Conservation (phyloP, 2,888 invertebrate species). For the Gymnosoma rotundatum region DNA sequence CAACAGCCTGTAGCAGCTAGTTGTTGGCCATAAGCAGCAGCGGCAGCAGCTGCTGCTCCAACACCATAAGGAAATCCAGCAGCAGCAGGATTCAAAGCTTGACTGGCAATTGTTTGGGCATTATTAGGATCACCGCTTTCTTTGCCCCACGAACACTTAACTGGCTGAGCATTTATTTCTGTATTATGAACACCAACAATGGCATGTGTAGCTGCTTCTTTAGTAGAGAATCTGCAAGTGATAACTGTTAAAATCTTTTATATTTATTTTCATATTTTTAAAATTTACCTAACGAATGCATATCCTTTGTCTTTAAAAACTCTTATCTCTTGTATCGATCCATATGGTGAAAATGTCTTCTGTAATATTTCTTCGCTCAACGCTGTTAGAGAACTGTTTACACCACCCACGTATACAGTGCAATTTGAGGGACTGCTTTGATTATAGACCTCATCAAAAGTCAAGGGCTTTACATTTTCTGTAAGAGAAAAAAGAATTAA, state of each 20-base stretch:
- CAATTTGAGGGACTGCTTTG: slow-evolving; percentile 99
- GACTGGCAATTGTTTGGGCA: slow-evolving; percentile 88
- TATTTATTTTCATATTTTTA: too few relatives aligned
- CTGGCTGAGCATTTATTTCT: slow-evolving; percentile 96
- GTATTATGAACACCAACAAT: slow-evolving; percentile 99
- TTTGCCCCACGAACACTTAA: slow-evolving; percentile 99
- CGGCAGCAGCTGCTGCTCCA: slow-evolving; percentile 83
- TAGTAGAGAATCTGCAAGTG: slow-evolving; percentile 94
- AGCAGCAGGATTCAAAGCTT: slow-evolving; percentile 82
- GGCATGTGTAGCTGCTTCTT: slow-evolving; percentile 98
- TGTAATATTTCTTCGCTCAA: slow-evolving; percentile 98
- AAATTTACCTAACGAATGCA: slow-evolving; percentile 93
- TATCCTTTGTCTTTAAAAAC: slow-evolving; percentile 99
- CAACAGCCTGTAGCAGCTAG: slow-evolving; percentile 91
- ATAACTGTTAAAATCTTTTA: neutral
- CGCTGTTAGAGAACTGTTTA: slow-evolving; percentile 87
- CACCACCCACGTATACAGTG: slow-evolving; percentile 98
- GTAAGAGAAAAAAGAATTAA: slow-evolving; percentile 78
- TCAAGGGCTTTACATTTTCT: slow-evolving; percentile 95
- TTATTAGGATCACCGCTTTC: slow-evolving; percentile 97
- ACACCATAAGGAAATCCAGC: slow-evolving; percentile 83
- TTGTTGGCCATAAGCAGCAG: slow-evolving; percentile 89
- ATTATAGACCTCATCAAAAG: slow-evolving; percentile 99
- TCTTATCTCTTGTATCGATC: slow-evolving; percentile 98
- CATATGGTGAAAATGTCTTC: slow-evolving; percentile 97